A percentile compares a stretch with the other conserved stretches of the same genome.
phyloP scores from a whole-genome alignment of 2,113 vertebrate genomes.

The Chloropsis cyanopogon region DNA sequence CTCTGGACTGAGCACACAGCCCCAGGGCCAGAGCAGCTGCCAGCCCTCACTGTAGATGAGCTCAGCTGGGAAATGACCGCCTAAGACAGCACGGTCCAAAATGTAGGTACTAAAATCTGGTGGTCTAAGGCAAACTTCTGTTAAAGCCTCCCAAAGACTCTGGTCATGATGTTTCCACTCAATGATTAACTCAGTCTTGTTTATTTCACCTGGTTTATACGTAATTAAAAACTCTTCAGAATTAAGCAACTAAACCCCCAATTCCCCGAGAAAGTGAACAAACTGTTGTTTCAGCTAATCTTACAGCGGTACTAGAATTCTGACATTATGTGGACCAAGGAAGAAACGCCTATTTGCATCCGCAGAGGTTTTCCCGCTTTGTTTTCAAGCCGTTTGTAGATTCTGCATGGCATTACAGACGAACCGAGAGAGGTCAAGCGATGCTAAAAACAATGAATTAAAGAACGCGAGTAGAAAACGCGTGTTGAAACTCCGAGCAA shows the following conservation, averaged over 20 bases:
- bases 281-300: neutral
- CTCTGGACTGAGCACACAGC: neutral
- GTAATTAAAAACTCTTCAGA: neutral
- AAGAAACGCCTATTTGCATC: neutral
- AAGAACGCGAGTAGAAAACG: accelerated
- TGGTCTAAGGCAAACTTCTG: neutral
- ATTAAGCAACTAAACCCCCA: neutral
- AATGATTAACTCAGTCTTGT: neutral
- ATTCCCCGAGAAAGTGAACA: accelerated
- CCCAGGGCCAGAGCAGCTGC: neutral
- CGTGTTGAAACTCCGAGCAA: accelerated
- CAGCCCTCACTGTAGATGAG: neutral
- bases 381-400: neutral
- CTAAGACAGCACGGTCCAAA: neutral
- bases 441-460: accelerated
- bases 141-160: neutral
- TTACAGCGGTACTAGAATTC: accelerated
- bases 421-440: accelerated
- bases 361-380: accelerated
- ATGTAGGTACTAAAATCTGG: accelerated
- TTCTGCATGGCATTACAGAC: accelerated
- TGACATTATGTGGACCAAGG: neutral
- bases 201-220: neutral
- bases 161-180: neutral
- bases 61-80: neutral